A percentile compares a stretch with the other conserved stretches of the same genome.
Conservation (phyloP, 1,140 invertebrate genomes). For the Drosophila quadrilineata region DNA sequence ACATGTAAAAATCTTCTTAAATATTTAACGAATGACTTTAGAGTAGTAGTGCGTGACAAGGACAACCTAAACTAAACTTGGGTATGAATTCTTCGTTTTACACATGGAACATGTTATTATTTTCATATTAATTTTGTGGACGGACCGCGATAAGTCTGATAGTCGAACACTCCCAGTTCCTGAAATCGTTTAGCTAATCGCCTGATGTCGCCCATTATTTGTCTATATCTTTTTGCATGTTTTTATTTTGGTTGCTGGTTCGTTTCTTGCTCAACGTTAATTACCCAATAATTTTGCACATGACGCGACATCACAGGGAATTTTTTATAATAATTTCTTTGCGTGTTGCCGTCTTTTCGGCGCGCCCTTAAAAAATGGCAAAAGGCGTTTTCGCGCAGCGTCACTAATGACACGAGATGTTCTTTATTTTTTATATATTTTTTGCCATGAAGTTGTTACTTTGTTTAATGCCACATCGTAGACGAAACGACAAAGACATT, state of each 20-base stretch:
- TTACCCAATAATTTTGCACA: conserved; percentile 72
- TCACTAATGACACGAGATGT: conserved; percentile 51
- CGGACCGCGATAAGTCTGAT: conserved; percentile 27
- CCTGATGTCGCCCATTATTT: conserved; percentile 10
- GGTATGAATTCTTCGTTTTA: too few species aligned
- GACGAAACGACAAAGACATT: conserved; percentile 30
- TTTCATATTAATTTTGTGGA: conserved; percentile 68
- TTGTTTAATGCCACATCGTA: conserved; percentile 60
- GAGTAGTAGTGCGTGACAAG: too few species aligned
- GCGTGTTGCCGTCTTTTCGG: conserved; percentile 37
- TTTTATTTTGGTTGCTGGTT: conserved; percentile 36
- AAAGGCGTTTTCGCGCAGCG: conserved; percentile 38
- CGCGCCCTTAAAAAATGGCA: conserved; percentile 38
- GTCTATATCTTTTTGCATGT: conserved; percentile 33
- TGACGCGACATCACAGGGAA: conserved; percentile 53
- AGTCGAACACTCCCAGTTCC: conserved; percentile 26
- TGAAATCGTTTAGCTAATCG: conserved; percentile 34
- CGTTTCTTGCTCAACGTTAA: conserved; percentile 53
- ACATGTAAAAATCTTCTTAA: too few species aligned
- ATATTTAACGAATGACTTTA: too few species aligned
- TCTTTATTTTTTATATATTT: conserved; percentile 20
- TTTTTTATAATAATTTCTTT: conserved; percentile 58
- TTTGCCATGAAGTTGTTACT: conserved; percentile 61
- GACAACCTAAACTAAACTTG: too few species aligned
- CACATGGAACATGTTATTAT: too few species aligned